Conservation (phyloP, 2,888 invertebrate species). For the Rotaria magnacalcarata region DNA sequence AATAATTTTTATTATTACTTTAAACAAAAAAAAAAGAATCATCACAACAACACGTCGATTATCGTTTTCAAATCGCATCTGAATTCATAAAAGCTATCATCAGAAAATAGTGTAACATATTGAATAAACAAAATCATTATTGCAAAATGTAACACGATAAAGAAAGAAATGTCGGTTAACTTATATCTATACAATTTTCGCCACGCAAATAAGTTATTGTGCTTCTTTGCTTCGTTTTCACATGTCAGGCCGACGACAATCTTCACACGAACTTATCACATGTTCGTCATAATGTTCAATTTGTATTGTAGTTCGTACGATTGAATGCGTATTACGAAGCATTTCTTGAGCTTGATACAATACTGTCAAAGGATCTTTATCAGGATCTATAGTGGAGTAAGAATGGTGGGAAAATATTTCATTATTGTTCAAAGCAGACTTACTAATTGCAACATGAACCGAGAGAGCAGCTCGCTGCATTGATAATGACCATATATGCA, state of each 20-base stretch:
- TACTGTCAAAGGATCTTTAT: slow-evolving; percentile 27
- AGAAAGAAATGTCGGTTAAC: not conserved
- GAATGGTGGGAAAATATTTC: not conserved
- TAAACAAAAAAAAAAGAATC: not conserved
- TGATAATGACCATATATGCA: slow-evolving; percentile 45
- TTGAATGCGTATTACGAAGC: slow-evolving; percentile 16
- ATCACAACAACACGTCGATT: not conserved
- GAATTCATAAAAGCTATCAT: not conserved
- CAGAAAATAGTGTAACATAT: not conserved
- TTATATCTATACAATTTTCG: not conserved
- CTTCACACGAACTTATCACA: not conserved
- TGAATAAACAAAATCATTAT: not conserved
- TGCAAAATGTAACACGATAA: not conserved
- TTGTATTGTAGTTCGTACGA: slow-evolving; percentile 13
- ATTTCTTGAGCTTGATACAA: slow-evolving; percentile 20
- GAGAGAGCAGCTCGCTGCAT: slow-evolving; percentile 41
- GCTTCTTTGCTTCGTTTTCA: not conserved
- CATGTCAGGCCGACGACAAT: not conserved
- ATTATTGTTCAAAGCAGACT: not conserved
- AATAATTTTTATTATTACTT: not conserved
- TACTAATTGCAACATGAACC: slow-evolving; percentile 38
- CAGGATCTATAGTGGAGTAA: not conserved
- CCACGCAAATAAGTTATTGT: too few relatives aligned
- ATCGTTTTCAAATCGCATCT: not conserved
- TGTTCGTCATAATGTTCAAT: not conserved